Evolutionary conservation across 1,140 invertebrate species (phyloP), one percentile per base, ranked within the genome.

Genomic region (Bacillus rossius): DNA sequence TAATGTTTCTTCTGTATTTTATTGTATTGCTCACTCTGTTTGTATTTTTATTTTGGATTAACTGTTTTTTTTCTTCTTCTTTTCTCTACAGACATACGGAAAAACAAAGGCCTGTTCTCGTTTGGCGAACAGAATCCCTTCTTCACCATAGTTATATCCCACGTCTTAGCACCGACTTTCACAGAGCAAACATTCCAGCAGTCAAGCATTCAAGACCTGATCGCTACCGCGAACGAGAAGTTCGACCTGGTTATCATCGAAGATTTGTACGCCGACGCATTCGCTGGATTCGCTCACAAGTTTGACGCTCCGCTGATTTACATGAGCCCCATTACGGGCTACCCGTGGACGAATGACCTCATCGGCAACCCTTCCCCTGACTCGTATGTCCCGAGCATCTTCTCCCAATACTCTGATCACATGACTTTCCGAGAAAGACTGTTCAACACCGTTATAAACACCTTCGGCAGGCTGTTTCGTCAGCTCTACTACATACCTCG

Each of bases 401-500:
- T 14, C 8, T 22, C 38, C 26, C 34, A 43, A 23, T 49, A 16
- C 17, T 8, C 19, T 8, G 43, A 57, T 8, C 43, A 26, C 13
- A 49, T 57, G 43, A 49, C 37, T 16, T 49, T 57, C 17, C 0
- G 10, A 0, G 13, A 57, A 29, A 48, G 55, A 49, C 20, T 34
- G 25, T 16, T 7, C 1, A 57, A 57, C 26, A 38, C 41, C 17
- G 2, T 57, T 2, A 5, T 57, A 13, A 34, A 49, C 22, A 20
- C 19, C 22, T 8, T n/a, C 41, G 20, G 17, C 16, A 17, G 17
- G 8, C 16, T 13, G 7, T 49, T 38, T n/a, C 41, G 55, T 20
- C 19, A 5, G 1, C 17, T 37, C 2, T 13, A 47, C 17, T 34
- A 49, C 26, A 7, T 57, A 17, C 75, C 79, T 2, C 72, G 70